These are phyloP conservation scores for Polyodon spathula DNA, from an alignment of 2,113 vertebrate species.

Conservation along the genomic window DNA sequence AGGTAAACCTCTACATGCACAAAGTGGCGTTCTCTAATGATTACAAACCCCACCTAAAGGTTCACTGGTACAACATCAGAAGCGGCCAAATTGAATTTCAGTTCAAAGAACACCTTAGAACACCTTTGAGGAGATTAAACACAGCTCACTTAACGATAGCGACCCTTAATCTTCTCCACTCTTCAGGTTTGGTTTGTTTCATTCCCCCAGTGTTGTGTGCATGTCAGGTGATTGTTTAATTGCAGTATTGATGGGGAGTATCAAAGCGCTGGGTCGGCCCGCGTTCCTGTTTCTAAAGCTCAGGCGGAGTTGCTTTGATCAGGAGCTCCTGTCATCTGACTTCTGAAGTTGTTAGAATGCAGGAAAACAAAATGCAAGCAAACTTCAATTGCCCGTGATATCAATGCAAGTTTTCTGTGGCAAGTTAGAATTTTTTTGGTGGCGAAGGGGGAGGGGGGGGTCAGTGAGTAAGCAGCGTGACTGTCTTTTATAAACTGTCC, in stretches of 20 bases:
- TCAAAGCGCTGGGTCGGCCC: conserved; percentile 67
- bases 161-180: conserved; percentile 25
- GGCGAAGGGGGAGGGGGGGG: too few relatives aligned
- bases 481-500: too few relatives aligned
- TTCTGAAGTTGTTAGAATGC: conserved; percentile 74
- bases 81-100: too few relatives aligned
- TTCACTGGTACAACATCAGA: too few relatives aligned
- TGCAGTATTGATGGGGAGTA: conserved; percentile 76
- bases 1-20: too few relatives aligned
- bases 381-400: conserved; percentile 69
- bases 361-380: conserved; percentile 74
- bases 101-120: too few relatives aligned
- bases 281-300: conserved; percentile 70
- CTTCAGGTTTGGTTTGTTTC: conserved; percentile 39
- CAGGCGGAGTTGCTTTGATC: conserved; percentile 70
- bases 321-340: conserved; percentile 69
- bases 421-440: too few relatives aligned
- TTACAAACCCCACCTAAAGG: too few relatives aligned
- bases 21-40: too few relatives aligned
- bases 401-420: conserved; percentile 68
- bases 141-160: conserved; percentile 27
- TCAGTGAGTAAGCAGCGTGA: too few relatives aligned
- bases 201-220: conserved; percentile 58
- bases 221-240: conserved; percentile 73
- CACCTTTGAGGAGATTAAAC: too few relatives aligned